phyloP scores from a whole-genome alignment of 2,888 invertebrate species.

The Eupithecia subumbrata region DNA sequence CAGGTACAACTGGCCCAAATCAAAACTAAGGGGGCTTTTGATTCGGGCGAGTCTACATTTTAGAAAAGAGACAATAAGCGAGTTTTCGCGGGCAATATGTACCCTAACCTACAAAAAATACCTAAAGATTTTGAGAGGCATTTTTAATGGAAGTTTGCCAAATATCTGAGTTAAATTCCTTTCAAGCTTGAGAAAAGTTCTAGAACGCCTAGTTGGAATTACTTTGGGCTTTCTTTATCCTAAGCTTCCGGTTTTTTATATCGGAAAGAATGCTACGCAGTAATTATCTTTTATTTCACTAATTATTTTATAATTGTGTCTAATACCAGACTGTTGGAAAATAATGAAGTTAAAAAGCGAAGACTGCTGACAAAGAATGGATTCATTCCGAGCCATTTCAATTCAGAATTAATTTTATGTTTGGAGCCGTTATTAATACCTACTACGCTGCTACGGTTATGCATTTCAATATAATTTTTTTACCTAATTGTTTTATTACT shows the following conservation, averaged over 20 bases:
- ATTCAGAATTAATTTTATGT: constrained; percentile 37
- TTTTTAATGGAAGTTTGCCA: not conserved
- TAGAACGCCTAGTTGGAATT: not conserved
- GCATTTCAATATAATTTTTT: not conserved
- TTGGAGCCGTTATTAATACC: not conserved
- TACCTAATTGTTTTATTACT: not conserved
- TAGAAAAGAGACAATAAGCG: too few species aligned
- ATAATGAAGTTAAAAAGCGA: constrained; percentile 34
- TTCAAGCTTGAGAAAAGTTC: constrained; percentile 8
- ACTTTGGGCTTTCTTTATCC: not conserved
- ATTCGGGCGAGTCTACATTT: too few species aligned
- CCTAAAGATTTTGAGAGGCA: not conserved
- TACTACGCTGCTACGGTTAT: not conserved
- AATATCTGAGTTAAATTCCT: constrained; percentile 6
- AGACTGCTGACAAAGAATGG: constrained; percentile 24
- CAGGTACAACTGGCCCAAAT: too few species aligned
- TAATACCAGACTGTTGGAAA: constrained; percentile 28
- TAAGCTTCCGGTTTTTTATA: not conserved
- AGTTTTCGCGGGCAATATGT: too few species aligned
- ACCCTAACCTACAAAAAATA: not conserved
- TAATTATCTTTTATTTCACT: constrained; percentile 14
- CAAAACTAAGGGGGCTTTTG: too few species aligned
- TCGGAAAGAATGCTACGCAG: constrained; percentile 4
- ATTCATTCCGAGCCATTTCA: constrained; percentile 35
- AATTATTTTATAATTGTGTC: constrained; percentile 21